phyloP scores from a whole-genome alignment of 2,113 vertebrate species.

The Cryptotis parvus region DNA sequence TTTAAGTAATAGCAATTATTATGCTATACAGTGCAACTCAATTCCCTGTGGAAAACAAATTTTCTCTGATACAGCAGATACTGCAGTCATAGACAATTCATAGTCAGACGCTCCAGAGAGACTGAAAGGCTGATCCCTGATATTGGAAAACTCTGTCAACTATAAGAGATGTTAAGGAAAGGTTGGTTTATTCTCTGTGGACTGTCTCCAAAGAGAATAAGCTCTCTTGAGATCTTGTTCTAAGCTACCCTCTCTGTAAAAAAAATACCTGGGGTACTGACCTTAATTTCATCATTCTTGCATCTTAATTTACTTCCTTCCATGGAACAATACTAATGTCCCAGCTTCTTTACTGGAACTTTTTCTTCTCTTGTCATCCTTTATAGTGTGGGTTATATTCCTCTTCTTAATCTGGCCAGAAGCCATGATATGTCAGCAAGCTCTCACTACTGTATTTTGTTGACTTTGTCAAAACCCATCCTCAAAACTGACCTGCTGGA shows the following conservation, averaged over 20 bases:
- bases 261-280: not conserved
- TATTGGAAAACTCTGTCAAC: not conserved
- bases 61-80: not conserved
- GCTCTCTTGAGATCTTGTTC: not conserved
- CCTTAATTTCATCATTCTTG: not conserved
- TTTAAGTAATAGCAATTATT: not conserved
- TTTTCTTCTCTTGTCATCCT: not conserved
- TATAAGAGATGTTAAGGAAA: not conserved
- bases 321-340: not conserved
- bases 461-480: not conserved
- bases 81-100: not conserved
- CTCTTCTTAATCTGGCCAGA: not conserved
- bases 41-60: not conserved
- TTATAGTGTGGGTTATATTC: not conserved
- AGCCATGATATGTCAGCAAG: not conserved
- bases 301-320: not conserved
- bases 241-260: not conserved
- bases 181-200: not conserved
- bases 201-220: not conserved
- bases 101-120: not conserved
- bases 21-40: not conserved
- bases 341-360: not conserved
- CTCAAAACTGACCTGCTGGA: not conserved
- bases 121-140: not conserved
- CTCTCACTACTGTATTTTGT: not conserved